A percentile compares a stretch with the other conserved stretches of the same genome.
These are phyloP conservation scores for Leptosomus discolor DNA, from an alignment of 2,113 vertebrate genomes.

Conservation along the genomic window DNA sequence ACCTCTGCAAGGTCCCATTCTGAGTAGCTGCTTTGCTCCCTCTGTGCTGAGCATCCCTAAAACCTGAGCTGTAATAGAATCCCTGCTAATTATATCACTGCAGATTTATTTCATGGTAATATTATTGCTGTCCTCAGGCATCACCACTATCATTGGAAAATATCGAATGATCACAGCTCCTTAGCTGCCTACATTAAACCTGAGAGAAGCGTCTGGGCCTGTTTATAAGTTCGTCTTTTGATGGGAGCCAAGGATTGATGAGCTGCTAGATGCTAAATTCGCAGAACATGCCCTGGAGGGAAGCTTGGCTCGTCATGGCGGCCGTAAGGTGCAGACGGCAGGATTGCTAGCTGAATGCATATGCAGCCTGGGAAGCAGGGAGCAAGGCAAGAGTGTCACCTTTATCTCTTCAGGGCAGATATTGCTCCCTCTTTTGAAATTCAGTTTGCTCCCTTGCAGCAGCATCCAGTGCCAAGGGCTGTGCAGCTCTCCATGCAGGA, in stretches of 20 bases:
- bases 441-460: background rate
- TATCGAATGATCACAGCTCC: conserved; percentile 46
- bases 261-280: background rate
- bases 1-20: background rate
- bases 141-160: conserved; percentile 44
- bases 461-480: fast-evolving
- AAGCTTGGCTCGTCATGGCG: background rate
- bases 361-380: background rate
- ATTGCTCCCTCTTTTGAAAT: too few species aligned
- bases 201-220: conserved; percentile 35
- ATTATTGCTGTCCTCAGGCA: conserved; percentile 65
- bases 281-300: conserved; percentile 18
- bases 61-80: conserved; percentile 43
- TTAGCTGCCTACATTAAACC: conserved; percentile 58
- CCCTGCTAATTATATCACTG: conserved; percentile 64
- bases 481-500: fast-evolving
- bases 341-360: background rate
- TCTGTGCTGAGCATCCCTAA: conserved; percentile 27
- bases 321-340: conserved; percentile 29
- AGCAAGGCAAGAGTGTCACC: fast-evolving
- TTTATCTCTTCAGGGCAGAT: background rate
- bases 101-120: conserved; percentile 70
- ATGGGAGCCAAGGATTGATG: conserved; percentile 47
- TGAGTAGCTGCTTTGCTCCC: background rate
- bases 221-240: conserved; percentile 48